These are phyloP conservation scores for Maconellicoccus hirsutus DNA, from an alignment of 1,140 invertebrate genomes.

Conservation along the genomic window DNA sequence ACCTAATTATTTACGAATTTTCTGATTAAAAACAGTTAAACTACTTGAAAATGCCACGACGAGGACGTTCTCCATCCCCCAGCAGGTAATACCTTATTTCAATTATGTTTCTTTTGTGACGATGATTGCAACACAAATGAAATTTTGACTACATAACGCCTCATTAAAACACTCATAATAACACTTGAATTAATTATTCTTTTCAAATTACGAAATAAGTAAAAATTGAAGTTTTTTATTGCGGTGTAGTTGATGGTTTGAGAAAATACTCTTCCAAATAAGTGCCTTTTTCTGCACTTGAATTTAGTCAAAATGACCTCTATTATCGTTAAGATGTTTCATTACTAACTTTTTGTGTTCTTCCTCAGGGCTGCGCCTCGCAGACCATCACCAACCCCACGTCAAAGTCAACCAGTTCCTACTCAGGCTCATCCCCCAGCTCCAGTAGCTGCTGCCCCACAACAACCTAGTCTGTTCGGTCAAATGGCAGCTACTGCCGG, in stretches of 20 bases:
- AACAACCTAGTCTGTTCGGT: slow-evolving; percentile 55
- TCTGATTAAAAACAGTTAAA: neutral
- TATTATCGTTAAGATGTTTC: neutral
- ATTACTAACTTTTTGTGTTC: neutral
- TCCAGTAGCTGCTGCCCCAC: slow-evolving; percentile 37
- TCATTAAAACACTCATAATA: too few species aligned
- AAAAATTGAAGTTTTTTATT: too few species aligned
- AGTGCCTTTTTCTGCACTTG: neutral
- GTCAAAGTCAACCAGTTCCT: slow-evolving; percentile 28
- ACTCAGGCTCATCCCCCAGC: slow-evolving; percentile 41
- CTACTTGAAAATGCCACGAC: slow-evolving; percentile 27
- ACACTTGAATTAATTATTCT: too few species aligned
- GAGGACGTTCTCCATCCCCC: slow-evolving; percentile 28
- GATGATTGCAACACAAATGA: too few species aligned
- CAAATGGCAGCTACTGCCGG: slow-evolving; percentile 88
- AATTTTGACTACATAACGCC: too few species aligned
- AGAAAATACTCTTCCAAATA: too few species aligned
- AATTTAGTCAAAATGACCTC: neutral
- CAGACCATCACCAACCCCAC: slow-evolving; percentile 12
- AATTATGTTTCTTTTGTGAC: too few species aligned
- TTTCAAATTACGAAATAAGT: too few species aligned
- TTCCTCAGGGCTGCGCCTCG: slow-evolving; percentile 22
- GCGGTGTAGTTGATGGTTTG: too few species aligned
- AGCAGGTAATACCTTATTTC: slow-evolving; percentile 24
- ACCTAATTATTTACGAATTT: too few species aligned